These are phyloP conservation scores for Forficula auricularia DNA, from an alignment of 1,140 invertebrate species.

Conservation along the genomic window DNA sequence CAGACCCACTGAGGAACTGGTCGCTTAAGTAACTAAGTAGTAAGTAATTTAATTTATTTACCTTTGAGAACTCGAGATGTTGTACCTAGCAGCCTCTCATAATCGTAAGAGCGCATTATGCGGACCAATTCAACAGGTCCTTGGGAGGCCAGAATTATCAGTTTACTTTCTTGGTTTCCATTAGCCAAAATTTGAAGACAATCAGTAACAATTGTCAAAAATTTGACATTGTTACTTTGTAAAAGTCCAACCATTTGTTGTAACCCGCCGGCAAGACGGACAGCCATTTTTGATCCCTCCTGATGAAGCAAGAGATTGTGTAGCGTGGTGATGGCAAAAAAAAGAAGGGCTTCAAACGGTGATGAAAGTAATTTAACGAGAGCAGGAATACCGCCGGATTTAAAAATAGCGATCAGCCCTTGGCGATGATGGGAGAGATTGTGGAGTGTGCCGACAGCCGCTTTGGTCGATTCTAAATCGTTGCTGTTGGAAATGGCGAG, in stretches of 20 bases:
- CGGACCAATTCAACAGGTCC: constrained; percentile 91
- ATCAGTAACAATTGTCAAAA: constrained; percentile 95
- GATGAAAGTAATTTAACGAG: constrained; percentile 86
- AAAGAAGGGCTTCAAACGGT: constrained; percentile 87
- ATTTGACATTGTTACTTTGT: constrained; percentile 92
- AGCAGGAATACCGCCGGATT: constrained; percentile 93
- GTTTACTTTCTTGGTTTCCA: constrained; percentile 96
- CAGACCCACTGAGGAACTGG: no score
- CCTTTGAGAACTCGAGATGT: constrained; percentile 91
- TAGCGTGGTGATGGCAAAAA: constrained; percentile 95
- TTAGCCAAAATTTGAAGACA: constrained; percentile 96
- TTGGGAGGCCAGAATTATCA: constrained; percentile 92
- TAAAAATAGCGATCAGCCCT: constrained; percentile 92
- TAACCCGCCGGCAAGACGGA: constrained; percentile 84
- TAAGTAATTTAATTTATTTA: no score
- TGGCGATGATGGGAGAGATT: constrained; percentile 95
- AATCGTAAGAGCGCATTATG: constrained; percentile 92
- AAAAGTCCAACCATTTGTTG: constrained; percentile 96
- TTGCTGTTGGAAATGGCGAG: constrained; percentile 88
- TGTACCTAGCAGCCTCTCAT: constrained; percentile 97
- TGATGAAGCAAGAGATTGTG: constrained; percentile 97
- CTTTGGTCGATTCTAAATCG: constrained; percentile 91
- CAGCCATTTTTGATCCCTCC: constrained; percentile 95
- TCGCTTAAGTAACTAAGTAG: no score
- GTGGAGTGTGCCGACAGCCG: constrained; percentile 87